Percentiles rank a stretch among this genome's conserved stretches.
Conservation (phyloP, 2,797 vertebrate species). For the Heterohyrax brucei region DNA sequence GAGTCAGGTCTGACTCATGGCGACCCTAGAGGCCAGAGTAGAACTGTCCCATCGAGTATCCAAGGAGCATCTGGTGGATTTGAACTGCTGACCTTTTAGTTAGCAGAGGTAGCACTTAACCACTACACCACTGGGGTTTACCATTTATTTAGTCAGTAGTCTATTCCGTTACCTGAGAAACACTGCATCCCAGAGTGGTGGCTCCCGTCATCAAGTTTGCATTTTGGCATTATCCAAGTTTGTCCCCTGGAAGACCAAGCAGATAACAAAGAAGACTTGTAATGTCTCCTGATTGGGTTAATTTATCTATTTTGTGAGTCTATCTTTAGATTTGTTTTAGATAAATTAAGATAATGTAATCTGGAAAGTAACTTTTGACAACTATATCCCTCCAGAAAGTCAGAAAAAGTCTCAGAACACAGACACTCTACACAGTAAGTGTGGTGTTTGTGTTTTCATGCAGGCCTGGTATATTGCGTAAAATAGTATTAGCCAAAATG, state of each 20-base stretch:
- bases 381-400: conserved; percentile 72
- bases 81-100: too few relatives aligned
- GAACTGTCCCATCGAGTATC: too few relatives aligned
- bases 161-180: conserved; percentile 60
- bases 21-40: too few relatives aligned
- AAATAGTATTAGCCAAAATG: neutral
- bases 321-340: conserved; percentile 84
- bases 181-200: conserved; percentile 63
- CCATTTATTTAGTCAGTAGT: conserved; percentile 80
- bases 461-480: neutral
- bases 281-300: conserved; percentile 87
- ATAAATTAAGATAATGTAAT: conserved; percentile 86
- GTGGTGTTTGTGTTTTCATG: neutral
- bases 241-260: conserved; percentile 76
- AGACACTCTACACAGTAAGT: conserved; percentile 44
- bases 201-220: conserved; percentile 79
- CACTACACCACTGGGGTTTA: too few relatives aligned
- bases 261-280: conserved; percentile 83
- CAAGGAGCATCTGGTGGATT: too few relatives aligned
- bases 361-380: conserved; percentile 78
- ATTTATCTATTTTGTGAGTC: conserved; percentile 81
- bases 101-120: too few relatives aligned
- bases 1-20: too few relatives aligned
- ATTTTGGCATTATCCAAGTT: conserved; percentile 74
- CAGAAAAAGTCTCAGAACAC: neutral